These are phyloP conservation scores for Gavialis gangeticus DNA, from an alignment of 2,113 vertebrate genomes.

Conservation along the genomic window DNA sequence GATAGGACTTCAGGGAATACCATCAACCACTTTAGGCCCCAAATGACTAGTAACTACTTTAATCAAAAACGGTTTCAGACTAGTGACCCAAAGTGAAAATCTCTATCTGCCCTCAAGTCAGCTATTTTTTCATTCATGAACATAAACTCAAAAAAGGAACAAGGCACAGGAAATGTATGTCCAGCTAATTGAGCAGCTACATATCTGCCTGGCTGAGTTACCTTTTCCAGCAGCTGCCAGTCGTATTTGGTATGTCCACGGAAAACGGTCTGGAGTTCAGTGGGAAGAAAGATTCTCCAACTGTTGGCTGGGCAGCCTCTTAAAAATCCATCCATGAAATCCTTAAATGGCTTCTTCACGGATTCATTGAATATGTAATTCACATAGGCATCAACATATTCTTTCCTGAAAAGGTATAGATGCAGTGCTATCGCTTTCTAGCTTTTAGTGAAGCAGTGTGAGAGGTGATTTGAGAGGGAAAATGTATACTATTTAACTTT, in stretches of 20 bases:
- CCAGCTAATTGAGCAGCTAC: background rate
- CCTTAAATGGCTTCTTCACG: constrained; percentile 57
- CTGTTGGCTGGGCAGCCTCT: constrained; percentile 55
- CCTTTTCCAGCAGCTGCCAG: constrained; percentile 74
- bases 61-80: background rate
- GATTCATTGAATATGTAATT: constrained; percentile 73
- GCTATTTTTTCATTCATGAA: background rate
- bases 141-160: background rate
- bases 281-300: constrained; percentile 74
- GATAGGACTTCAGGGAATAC: background rate
- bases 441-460: background rate
- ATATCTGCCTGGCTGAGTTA: background rate
- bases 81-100: fast-evolving
- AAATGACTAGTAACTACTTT: background rate
- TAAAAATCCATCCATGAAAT: constrained; percentile 74
- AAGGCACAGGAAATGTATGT: background rate
- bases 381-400: constrained; percentile 77
- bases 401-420: constrained; percentile 58
- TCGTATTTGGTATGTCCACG: constrained; percentile 51
- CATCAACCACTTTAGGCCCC: background rate
- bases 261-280: constrained; percentile 67
- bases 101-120: background rate
- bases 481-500: background rate
- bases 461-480: background rate
- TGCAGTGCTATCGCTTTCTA: background rate